These are phyloP conservation scores for Phocides pigmalion DNA, from an alignment of 1,140 invertebrate species.

Conservation along the genomic window DNA sequence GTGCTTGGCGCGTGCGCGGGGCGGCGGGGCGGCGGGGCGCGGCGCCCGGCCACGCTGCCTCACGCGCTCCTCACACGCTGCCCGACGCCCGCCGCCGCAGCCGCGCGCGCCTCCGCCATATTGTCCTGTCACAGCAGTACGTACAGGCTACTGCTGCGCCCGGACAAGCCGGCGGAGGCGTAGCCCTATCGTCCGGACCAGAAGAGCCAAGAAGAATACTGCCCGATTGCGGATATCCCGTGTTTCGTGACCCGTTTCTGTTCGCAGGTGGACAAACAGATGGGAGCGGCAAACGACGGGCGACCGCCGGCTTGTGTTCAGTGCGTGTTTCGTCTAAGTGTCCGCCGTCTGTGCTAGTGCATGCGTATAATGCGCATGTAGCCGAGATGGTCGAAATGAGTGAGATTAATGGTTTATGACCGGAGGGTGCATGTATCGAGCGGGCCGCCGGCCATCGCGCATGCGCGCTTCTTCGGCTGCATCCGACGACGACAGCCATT, in stretches of 20 bases:
- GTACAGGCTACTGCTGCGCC: slow-evolving; percentile 92
- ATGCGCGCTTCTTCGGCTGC: slow-evolving; percentile 71
- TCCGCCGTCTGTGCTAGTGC: slow-evolving; percentile 40
- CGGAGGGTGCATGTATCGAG: slow-evolving; percentile 75
- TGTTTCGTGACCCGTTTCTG: slow-evolving; percentile 34
- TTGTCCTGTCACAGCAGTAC: slow-evolving; percentile 98
- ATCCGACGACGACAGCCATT: slow-evolving; percentile 62
- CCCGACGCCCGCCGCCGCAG: slow-evolving; percentile 59
- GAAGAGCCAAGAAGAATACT: slow-evolving; percentile 29
- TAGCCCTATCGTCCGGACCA: slow-evolving; percentile 49
- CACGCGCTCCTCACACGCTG: slow-evolving; percentile 74
- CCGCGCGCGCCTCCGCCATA: slow-evolving; percentile 87
- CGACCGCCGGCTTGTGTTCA: slow-evolving; percentile 20
- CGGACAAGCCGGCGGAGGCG: slow-evolving; percentile 90
- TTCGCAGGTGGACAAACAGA: slow-evolving; percentile 37
- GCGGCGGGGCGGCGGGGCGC: slow-evolving; percentile 50
- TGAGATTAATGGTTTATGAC: slow-evolving; percentile 46
- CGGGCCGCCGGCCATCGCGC: slow-evolving; percentile 62
- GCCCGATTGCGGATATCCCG: slow-evolving; percentile 19
- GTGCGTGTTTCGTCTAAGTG: slow-evolving; percentile 32
- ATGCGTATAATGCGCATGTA: slow-evolving; percentile 18
- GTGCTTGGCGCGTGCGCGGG: slow-evolving; percentile 47
- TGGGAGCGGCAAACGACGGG: slow-evolving; percentile 28
- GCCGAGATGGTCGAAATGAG: slow-evolving; percentile 22
- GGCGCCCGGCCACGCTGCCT: slow-evolving; percentile 49